phyloP scores from a whole-genome alignment of 2,888 invertebrate species.

The Dendrolimus houi region DNA sequence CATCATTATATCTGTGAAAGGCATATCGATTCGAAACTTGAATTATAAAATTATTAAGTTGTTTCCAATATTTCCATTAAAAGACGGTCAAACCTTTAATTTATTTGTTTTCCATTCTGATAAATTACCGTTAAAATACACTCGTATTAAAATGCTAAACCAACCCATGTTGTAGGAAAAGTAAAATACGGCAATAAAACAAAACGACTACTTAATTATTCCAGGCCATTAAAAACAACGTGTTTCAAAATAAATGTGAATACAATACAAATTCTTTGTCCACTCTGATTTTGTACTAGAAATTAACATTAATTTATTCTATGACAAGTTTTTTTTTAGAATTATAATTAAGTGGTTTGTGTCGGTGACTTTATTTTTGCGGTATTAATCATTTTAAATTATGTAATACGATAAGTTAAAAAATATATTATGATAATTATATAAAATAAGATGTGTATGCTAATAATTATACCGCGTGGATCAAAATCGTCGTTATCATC shows the following conservation, averaged over 20 bases:
- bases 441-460: too few relatives aligned
- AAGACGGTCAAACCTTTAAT: not conserved
- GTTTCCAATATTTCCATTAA: not conserved
- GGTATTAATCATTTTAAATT: too few relatives aligned
- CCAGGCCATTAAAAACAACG: not conserved
- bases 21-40: too few relatives aligned
- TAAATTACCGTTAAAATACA: not conserved
- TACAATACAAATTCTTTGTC: not conserved
- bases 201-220: slow-evolving; percentile 1
- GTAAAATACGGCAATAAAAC: not conserved
- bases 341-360: not conserved
- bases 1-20: too few relatives aligned
- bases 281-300: slow-evolving; percentile 7
- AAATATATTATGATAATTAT: too few relatives aligned
- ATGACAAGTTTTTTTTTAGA: not conserved
- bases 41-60: not conserved
- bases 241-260: not conserved
- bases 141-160: not conserved
- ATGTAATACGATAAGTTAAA: too few relatives aligned
- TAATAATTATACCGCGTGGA: too few relatives aligned
- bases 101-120: not conserved
- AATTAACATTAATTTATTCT: slow-evolving; percentile 1
- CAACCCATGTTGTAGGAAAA: not conserved
- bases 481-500: too few relatives aligned
- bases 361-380: not conserved